These are phyloP conservation scores for Hemicordylus capensis DNA, from an alignment of 2,113 vertebrate species.

Conservation along the genomic window DNA sequence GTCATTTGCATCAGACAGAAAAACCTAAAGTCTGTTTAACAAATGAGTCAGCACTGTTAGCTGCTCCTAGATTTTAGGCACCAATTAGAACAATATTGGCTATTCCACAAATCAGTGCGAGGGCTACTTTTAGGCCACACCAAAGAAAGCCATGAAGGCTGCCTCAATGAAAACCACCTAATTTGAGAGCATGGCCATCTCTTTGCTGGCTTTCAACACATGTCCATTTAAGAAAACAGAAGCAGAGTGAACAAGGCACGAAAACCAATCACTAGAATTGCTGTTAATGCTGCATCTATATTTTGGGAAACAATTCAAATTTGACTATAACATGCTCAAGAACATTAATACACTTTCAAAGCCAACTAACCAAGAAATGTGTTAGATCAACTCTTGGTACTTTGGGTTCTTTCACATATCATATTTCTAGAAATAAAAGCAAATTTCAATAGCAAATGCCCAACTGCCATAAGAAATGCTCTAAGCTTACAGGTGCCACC, in stretches of 20 bases:
- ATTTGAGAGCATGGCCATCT: not conserved
- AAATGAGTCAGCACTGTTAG: slow-evolving; percentile 31
- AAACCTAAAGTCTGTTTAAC: slow-evolving; percentile 46
- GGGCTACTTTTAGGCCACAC: not conserved
- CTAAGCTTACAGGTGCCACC: slow-evolving; percentile 71
- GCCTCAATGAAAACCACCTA: not conserved
- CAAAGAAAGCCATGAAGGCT: not conserved
- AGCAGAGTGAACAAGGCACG: not conserved
- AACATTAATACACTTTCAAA: not conserved
- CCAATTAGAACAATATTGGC: not conserved
- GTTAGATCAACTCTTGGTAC: not conserved
- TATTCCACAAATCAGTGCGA: not conserved
- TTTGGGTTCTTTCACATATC: slow-evolving; percentile 12
- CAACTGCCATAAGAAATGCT: slow-evolving; percentile 55
- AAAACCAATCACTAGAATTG: not conserved
- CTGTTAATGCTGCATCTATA: not conserved
- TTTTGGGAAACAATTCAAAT: not conserved
- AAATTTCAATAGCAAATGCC: slow-evolving; percentile 51
- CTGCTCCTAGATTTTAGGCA: not conserved
- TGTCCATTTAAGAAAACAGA: not conserved
- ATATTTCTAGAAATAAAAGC: slow-evolving; percentile 46
- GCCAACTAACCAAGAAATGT: slow-evolving; percentile 16
- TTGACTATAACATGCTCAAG: not conserved
- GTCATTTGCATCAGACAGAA: slow-evolving; percentile 66
- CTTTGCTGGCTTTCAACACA: not conserved